These are phyloP conservation scores for Manis javanica DNA, from an alignment of 2,797 vertebrate genomes.

Conservation along the genomic window DNA sequence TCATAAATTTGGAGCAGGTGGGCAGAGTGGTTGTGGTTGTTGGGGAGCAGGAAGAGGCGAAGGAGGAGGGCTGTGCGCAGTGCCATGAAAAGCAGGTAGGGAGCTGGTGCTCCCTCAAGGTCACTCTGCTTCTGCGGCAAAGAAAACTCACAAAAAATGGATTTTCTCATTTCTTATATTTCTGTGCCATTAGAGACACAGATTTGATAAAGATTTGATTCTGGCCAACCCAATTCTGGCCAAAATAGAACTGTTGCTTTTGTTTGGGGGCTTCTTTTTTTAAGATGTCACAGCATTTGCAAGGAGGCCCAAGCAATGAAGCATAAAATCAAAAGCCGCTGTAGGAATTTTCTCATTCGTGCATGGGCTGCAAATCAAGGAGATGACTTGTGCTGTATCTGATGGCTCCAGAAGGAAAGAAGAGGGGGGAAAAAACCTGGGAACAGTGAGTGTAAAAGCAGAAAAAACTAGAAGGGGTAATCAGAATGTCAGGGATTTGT, in stretches of 20 bases:
- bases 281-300: conserved; percentile 12
- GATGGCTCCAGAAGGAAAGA: background rate
- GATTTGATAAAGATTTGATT: background rate
- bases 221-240: background rate
- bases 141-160: background rate
- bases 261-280: conserved; percentile 15
- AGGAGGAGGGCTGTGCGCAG: background rate
- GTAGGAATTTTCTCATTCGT: background rate
- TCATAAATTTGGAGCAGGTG: conserved; percentile 65
- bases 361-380: conserved; percentile 52
- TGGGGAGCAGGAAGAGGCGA: conserved; percentile 9
- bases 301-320: conserved; percentile 56
- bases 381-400: background rate
- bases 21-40: conserved; percentile 54
- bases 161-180: conserved; percentile 56
- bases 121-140: conserved; percentile 61
- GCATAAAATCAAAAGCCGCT: conserved; percentile 61
- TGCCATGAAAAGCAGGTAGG: background rate
- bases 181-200: conserved; percentile 3
- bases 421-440: background rate
- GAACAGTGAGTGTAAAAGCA: background rate
- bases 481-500: background rate
- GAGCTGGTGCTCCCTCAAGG: conserved; percentile 54
- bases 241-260: conserved; percentile 5
- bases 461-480: background rate